Percentiles rank a stretch among this genome's conserved stretches.
phyloP scores from a whole-genome alignment of 2,113 vertebrate genomes.

The Semicossyphus pulcher region DNA sequence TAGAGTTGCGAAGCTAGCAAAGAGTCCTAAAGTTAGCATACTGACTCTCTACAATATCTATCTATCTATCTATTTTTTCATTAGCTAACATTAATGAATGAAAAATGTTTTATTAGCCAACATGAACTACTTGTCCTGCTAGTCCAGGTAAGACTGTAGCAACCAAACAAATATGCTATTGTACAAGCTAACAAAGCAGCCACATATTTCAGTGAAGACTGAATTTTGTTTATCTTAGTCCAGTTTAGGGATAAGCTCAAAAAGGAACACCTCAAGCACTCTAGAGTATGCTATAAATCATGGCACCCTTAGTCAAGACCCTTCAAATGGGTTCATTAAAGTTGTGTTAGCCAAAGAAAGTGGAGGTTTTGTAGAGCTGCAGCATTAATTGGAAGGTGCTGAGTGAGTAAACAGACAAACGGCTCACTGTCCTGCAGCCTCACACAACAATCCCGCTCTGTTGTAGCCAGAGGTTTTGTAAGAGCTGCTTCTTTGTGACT shows the following conservation, averaged over 20 bases:
- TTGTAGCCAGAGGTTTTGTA: slow-evolving; percentile 55
- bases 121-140: background rate
- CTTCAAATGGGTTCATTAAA: slow-evolving; percentile 37
- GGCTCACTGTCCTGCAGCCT: slow-evolving; percentile 47
- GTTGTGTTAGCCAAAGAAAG: slow-evolving; percentile 33
- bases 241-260: background rate
- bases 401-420: slow-evolving; percentile 69
- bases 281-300: background rate
- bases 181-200: background rate
- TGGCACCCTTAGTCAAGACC: background rate
- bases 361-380: slow-evolving; percentile 31
- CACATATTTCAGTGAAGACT: background rate
- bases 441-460: slow-evolving; percentile 70
- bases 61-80: no score
- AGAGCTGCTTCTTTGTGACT: slow-evolving; percentile 54
- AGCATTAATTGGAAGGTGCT: slow-evolving; percentile 66
- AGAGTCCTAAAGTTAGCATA: no score
- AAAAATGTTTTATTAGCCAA: background rate
- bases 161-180: no score
- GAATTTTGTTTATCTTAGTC: background rate
- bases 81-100: no score
- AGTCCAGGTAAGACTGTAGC: no score
- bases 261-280: background rate
- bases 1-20: no score
- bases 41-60: no score